A percentile compares a stretch with the other conserved stretches of the same genome.
Conservation (phyloP, 2,113 vertebrate genomes). For the Oncorhynchus kisutch region DNA sequence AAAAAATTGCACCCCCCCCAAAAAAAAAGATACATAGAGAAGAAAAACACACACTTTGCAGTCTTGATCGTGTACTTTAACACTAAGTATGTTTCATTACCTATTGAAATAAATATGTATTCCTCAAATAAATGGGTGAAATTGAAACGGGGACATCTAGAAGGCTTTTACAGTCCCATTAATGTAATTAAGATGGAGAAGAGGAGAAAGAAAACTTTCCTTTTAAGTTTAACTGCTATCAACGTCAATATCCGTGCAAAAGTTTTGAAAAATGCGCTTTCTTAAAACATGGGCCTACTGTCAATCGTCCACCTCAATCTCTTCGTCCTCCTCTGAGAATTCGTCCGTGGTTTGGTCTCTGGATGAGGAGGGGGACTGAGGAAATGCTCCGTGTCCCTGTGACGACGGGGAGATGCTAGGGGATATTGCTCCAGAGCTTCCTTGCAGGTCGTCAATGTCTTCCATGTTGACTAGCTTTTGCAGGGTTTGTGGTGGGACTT, state of each 20-base stretch:
- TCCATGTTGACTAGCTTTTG: constrained; percentile 78
- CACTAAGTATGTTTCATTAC: constrained; percentile 44
- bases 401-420: constrained; percentile 71
- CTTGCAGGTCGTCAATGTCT: constrained; percentile 66
- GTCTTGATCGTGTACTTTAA: constrained; percentile 58
- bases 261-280: constrained; percentile 60
- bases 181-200: constrained; percentile 72
- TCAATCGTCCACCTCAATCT: constrained; percentile 88
- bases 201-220: constrained; percentile 37
- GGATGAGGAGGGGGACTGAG: constrained; percentile 75
- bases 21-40: constrained; percentile 3
- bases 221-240: constrained; percentile 61
- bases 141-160: constrained; percentile 19
- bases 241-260: constrained; percentile 75
- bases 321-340: constrained; percentile 86
- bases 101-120: constrained; percentile 40
- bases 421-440: constrained; percentile 48
- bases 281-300: constrained; percentile 54
- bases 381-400: constrained; percentile 72
- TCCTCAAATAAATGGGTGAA: constrained; percentile 49
- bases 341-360: constrained; percentile 79
- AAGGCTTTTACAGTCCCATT: constrained; percentile 58
- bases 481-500: constrained; percentile 81
- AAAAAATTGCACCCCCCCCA: constrained; percentile 55
- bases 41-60: constrained; percentile 57